These are phyloP conservation scores for Clarias batrachus DNA, from an alignment of 2,113 vertebrate genomes.

Conservation along the genomic window DNA sequence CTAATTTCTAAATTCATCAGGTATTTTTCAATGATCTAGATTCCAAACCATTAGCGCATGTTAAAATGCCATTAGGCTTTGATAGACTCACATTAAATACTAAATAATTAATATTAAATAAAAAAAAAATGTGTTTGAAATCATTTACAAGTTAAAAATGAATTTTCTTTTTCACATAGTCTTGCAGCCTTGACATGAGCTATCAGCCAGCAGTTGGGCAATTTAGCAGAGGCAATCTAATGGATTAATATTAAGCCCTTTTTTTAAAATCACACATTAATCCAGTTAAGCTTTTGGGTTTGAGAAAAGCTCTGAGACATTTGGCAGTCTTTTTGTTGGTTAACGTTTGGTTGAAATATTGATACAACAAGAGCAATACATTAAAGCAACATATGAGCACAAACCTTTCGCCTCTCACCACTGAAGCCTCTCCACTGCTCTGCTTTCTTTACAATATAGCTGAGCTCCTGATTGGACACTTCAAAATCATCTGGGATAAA, in stretches of 20 bases:
- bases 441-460: slow-evolving; percentile 83
- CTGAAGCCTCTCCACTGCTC: slow-evolving; percentile 88
- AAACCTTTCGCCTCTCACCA: slow-evolving; percentile 87
- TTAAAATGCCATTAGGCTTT: not conserved
- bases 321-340: not conserved
- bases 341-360: not conserved
- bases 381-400: slow-evolving; percentile 36
- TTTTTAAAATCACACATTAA: slow-evolving; percentile 56
- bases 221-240: slow-evolving; percentile 51
- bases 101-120: too few species aligned
- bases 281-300: slow-evolving; percentile 51
- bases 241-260: slow-evolving; percentile 53
- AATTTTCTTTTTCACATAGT: slow-evolving; percentile 10
- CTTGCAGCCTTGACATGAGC: slow-evolving; percentile 21
- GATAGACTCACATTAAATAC: slow-evolving; percentile 9
- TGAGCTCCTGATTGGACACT: slow-evolving; percentile 89
- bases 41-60: not conserved
- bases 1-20: not conserved
- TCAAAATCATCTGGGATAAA: slow-evolving; percentile 86
- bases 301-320: slow-evolving; percentile 34
- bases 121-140: slow-evolving; percentile 19
- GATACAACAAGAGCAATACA: not conserved
- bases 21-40: not conserved
- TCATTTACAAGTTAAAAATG: slow-evolving; percentile 18
- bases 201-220: slow-evolving; percentile 46